A percentile compares a stretch with the other conserved stretches of the same genome.
Evolutionary conservation across 2,888 invertebrate genomes (phyloP).

Genomic region (Drosophila rubida): DNA sequence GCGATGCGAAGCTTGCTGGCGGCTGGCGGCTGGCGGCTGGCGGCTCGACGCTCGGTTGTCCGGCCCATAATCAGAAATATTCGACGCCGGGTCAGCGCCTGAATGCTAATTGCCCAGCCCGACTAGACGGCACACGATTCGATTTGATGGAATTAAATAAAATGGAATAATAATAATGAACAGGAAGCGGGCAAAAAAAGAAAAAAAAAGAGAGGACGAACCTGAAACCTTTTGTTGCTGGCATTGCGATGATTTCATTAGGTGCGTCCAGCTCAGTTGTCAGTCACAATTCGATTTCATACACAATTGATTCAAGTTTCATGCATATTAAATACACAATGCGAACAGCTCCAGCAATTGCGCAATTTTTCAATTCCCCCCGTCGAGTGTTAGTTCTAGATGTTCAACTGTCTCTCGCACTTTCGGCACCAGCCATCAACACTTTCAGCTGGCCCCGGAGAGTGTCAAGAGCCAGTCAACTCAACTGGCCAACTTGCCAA

Average conservation of each 20-base stretch:
- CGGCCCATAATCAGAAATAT: conserved; percentile 42
- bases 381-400: conserved; percentile 16
- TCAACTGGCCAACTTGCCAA: neutral
- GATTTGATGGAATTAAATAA: conserved; percentile 7
- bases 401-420: conserved; percentile 13
- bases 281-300: conserved; percentile 3
- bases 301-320: conserved; percentile 13
- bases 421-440: conserved; percentile 16
- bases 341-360: neutral
- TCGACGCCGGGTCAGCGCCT: conserved; percentile 41
- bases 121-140: conserved; percentile 18
- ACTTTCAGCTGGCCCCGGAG: conserved; percentile 8
- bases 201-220: neutral
- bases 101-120: conserved; percentile 47
- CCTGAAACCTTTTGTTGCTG: conserved; percentile 10
- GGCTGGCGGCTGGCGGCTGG: no score
- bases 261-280: conserved; percentile 10
- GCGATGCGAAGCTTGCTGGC: no score
- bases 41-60: no score
- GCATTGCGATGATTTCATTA: conserved; percentile 6
- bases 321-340: neutral
- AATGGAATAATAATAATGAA: neutral
- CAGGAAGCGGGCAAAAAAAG: conserved; percentile 18
- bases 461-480: conserved; percentile 15
- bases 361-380: neutral